These are phyloP conservation scores for Glyphotaelius pellucidus DNA, from an alignment of 2,888 invertebrate genomes.

Conservation along the genomic window DNA sequence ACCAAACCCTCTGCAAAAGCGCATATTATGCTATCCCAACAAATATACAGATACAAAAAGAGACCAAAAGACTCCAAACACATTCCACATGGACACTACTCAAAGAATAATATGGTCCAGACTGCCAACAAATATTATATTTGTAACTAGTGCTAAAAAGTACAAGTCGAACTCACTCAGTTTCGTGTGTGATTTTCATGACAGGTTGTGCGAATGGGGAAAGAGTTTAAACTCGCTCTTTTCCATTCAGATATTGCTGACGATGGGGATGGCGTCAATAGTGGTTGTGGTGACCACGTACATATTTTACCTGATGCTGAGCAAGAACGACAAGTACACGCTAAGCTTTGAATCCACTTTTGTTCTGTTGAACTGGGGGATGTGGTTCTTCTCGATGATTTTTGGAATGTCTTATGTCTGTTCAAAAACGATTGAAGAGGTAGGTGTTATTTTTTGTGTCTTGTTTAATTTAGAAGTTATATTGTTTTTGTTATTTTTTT, in stretches of 20 bases:
- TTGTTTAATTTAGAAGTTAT: not conserved
- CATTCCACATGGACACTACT: not conserved
- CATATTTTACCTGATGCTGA: slow-evolving; percentile 7
- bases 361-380: not conserved
- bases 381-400: slow-evolving; percentile 2
- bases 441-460: not conserved
- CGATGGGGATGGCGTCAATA: not conserved
- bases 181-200: not conserved
- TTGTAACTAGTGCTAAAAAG: not conserved
- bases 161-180: not conserved
- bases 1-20: not conserved
- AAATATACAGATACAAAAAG: not conserved
- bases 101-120: not conserved
- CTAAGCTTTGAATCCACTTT: not conserved
- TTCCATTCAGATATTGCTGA: not conserved
- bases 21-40: not conserved
- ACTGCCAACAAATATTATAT: not conserved
- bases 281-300: not conserved
- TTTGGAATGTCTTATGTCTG: not conserved
- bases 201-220: slow-evolving; percentile 10
- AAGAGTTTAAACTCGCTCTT: slow-evolving; percentile 3
- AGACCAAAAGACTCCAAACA: not conserved
- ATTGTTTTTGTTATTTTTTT: too few species aligned
- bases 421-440: not conserved
- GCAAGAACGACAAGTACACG: not conserved